Evolutionary conservation across 1,140 invertebrate genomes (phyloP).

Genomic region (Drosophila equinoxialis): DNA sequence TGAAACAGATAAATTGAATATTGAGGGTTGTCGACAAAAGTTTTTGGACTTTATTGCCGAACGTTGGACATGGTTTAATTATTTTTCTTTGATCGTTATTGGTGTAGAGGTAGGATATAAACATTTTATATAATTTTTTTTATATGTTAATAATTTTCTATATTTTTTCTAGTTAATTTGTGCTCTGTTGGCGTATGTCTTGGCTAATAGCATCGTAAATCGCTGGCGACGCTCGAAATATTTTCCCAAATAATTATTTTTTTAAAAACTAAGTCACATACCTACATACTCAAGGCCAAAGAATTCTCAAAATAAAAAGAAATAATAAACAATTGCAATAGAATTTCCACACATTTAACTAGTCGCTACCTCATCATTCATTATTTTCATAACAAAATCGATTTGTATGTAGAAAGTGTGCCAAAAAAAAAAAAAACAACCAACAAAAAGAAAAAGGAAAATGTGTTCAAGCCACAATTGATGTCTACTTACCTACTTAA

Average conservation of each 20-base stretch:
- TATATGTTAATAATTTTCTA: neutral
- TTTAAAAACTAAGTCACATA: conserved; percentile 25
- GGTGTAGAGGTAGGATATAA: conserved; percentile 60
- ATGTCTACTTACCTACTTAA: conserved; percentile 30
- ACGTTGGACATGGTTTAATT: conserved; percentile 64
- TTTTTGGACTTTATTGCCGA: conserved; percentile 70
- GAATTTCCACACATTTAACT: conserved; percentile 63
- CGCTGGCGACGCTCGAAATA: conserved; percentile 81
- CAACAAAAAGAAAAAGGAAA: neutral
- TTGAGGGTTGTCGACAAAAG: conserved; percentile 82
- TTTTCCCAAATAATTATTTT: conserved; percentile 64
- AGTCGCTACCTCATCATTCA: conserved; percentile 56
- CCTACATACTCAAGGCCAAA: conserved; percentile 75
- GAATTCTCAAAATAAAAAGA: conserved; percentile 69
- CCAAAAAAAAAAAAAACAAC: conserved; percentile 28
- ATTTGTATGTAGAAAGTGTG: conserved; percentile 28
- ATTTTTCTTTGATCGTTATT: conserved; percentile 59
- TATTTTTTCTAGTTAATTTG: conserved; percentile 61
- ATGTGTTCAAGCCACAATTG: conserved; percentile 53
- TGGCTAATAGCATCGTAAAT: conserved; percentile 79
- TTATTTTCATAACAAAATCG: conserved; percentile 2
- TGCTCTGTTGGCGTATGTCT: conserved; percentile 65
- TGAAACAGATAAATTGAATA: conserved; percentile 59
- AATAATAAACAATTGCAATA: conserved; percentile 32
- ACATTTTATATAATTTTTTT: neutral